These are phyloP conservation scores for Diceros bicornis DNA, from an alignment of 2,797 vertebrate species.

Conservation along the genomic window DNA sequence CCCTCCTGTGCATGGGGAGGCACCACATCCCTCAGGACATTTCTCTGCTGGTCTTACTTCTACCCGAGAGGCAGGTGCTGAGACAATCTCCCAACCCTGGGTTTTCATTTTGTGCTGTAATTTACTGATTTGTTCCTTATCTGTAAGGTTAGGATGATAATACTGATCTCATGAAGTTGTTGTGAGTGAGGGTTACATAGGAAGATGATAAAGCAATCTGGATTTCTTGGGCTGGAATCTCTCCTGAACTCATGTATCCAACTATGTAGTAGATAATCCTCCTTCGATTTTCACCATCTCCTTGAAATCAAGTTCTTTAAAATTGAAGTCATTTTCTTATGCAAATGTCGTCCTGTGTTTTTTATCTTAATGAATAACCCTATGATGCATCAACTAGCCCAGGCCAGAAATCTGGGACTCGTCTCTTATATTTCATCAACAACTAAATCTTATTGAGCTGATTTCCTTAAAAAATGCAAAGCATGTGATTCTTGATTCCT, in stretches of 20 bases:
- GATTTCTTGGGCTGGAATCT: neutral
- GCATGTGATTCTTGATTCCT: neutral
- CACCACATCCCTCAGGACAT: neutral
- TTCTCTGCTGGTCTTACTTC: neutral
- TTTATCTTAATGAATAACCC: neutral
- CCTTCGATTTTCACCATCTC: slow-evolving; percentile 24
- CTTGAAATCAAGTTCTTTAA: neutral
- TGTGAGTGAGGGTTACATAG: neutral
- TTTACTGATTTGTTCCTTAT: neutral
- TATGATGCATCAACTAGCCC: neutral
- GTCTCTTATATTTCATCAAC: neutral
- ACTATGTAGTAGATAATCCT: neutral
- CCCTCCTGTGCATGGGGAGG: neutral
- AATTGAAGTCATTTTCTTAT: neutral
- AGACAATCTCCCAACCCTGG: neutral
- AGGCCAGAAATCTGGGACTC: neutral
- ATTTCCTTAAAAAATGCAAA: neutral
- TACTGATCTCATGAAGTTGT: neutral
- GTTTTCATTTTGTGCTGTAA: neutral
- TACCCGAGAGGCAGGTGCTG: neutral
- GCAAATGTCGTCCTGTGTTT: neutral
- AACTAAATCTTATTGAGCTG: neutral
- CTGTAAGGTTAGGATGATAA: neutral
- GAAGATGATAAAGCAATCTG: neutral
- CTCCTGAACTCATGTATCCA: neutral